Evolutionary conservation across 2,888 invertebrate genomes (phyloP).

Genomic region (Suillia variegata): DNA sequence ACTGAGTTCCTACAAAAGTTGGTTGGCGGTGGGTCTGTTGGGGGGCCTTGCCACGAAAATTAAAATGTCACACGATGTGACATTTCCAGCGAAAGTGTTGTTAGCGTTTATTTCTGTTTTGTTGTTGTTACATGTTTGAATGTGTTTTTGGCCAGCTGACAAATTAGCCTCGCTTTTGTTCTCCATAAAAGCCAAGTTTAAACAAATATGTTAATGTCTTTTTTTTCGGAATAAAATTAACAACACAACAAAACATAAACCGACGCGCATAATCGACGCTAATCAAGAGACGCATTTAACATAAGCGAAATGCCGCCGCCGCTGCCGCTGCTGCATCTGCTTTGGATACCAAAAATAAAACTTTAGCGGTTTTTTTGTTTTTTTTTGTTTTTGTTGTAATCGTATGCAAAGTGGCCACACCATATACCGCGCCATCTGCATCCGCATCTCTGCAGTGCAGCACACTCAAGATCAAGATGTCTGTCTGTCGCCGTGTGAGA

Average conservation of each 20-base stretch:
- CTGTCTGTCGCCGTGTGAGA: not conserved
- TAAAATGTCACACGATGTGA: not conserved
- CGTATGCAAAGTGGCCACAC: not conserved
- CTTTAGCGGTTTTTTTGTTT: not conserved
- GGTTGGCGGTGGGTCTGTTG: no score
- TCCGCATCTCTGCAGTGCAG: no score
- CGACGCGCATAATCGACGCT: not conserved
- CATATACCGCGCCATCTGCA: not conserved
- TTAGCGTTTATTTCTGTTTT: no score
- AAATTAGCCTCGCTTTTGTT: not conserved
- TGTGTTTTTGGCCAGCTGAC: not conserved
- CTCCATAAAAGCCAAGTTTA: no score
- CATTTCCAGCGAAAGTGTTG: not conserved
- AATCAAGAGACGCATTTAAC: not conserved
- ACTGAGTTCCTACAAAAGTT: no score
- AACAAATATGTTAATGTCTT: not conserved
- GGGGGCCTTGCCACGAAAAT: no score
- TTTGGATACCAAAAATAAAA: not conserved
- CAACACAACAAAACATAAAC: not conserved
- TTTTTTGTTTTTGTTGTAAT: not conserved
- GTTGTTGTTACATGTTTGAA: no score
- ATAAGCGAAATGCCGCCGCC: not conserved
- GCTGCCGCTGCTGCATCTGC: not conserved
- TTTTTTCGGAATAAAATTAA: no score
- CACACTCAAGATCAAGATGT: not conserved